Percentiles rank a stretch among this genome's conserved stretches.
phyloP scores from a whole-genome alignment of 2,113 vertebrate species.

The Poicephalus gulielmi region DNA sequence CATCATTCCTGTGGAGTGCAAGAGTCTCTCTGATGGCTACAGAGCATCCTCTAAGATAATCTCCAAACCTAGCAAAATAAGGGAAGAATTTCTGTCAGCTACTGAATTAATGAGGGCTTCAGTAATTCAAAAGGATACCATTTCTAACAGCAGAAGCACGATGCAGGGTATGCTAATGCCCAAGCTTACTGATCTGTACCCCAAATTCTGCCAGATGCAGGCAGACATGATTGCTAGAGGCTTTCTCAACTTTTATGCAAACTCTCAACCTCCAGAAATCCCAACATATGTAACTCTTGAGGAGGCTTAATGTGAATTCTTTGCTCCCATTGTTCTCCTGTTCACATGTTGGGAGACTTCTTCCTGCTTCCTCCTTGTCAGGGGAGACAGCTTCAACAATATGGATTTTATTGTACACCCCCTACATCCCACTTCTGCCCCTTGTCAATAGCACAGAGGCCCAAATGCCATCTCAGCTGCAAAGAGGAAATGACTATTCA shows the following conservation, averaged over 20 bases:
- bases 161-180: background rate
- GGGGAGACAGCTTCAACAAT: slow-evolving; percentile 60
- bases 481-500: slow-evolving; percentile 69
- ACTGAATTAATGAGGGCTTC: background rate
- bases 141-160: background rate
- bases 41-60: background rate
- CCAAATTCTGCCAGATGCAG: background rate
- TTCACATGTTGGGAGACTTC: slow-evolving; percentile 5
- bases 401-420: slow-evolving; percentile 71
- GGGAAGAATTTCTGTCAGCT: background rate
- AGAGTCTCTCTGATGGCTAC: background rate
- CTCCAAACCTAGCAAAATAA: background rate
- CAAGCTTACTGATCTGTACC: background rate
- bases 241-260: background rate
- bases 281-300: background rate
- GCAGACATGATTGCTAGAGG: background rate
- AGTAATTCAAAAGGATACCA: background rate
- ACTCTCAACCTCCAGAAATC: background rate
- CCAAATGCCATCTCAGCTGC: background rate
- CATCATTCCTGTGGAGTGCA: background rate
- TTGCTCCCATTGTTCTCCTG: background rate
- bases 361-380: slow-evolving; percentile 44
- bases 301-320: background rate
- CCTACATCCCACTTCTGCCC: slow-evolving; percentile 50
- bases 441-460: slow-evolving; percentile 67